phyloP scores from a whole-genome alignment of 2,888 invertebrate genomes.

The Agrotis ipsilon region DNA sequence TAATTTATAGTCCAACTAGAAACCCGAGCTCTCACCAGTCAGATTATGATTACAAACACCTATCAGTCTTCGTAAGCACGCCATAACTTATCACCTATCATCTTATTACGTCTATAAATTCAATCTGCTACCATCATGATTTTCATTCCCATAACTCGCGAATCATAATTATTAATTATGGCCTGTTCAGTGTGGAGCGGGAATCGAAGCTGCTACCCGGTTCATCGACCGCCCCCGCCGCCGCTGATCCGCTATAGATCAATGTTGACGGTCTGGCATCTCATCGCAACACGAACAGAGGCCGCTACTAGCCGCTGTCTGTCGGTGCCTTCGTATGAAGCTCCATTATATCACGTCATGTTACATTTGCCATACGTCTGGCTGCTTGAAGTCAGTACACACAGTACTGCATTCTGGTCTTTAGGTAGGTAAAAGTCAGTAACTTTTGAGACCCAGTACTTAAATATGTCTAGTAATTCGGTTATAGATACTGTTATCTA shows the following conservation, averaged over 20 bases:
- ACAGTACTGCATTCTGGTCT: neutral
- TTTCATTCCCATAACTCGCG: constrained; percentile 63
- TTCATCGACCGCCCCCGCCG: constrained; percentile 59
- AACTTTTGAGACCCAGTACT: too few relatives aligned
- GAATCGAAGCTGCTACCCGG: constrained; percentile 61
- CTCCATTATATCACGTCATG: constrained; percentile 47
- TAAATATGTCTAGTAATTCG: too few relatives aligned
- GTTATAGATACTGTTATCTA: too few relatives aligned
- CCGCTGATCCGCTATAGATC: constrained; percentile 71
- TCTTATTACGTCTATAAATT: constrained; percentile 54
- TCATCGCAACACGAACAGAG: constrained; percentile 64
- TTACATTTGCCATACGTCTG: neutral
- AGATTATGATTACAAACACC: constrained; percentile 15
- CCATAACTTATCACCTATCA: constrained; percentile 48
- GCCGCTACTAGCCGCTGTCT: constrained; percentile 67
- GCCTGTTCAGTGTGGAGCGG: constrained; percentile 48
- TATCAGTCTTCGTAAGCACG: constrained; percentile 48
- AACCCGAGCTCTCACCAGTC: constrained; percentile 13
- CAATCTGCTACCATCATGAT: constrained; percentile 60
- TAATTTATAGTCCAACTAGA: constrained; percentile 28
- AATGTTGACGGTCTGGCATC: constrained; percentile 69
- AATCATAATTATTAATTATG: constrained; percentile 62
- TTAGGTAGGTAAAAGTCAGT: neutral
- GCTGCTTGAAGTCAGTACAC: neutral
- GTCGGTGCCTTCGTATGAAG: constrained; percentile 51